Evolutionary conservation across 2,797 vertebrate genomes (phyloP), one percentile per base, ranked within the genome.

Genomic region (Gouania willdenowi): DNA sequence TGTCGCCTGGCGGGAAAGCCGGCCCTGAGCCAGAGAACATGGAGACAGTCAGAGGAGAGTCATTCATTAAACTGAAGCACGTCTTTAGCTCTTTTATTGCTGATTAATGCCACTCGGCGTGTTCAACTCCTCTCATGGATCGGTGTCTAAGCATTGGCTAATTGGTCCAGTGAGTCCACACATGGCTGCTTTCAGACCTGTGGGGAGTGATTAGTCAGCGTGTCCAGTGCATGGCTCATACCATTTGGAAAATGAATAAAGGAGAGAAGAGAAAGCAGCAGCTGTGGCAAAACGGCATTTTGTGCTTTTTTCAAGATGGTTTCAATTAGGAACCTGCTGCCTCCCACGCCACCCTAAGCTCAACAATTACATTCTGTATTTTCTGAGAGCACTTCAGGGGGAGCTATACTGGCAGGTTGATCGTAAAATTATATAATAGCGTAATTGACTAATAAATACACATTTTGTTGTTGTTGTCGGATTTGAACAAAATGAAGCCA

Each of bases 161-260:
- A 85, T 81, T 87, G 73, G 75, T 71, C 74, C 50, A 49, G 57
- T 64, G 79, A 71, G 84, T 78, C 68, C 64, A 60, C 35, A 32
- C 38, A n/a, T n/a, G 26, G 64, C 55, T 50, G 72, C 55, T 52
- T 60, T 52, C 37, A 29, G 57, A 67, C 46, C 62, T 49, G 49
- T 41, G 60, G 29, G 13, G 52, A 64, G 42, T 31, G 48, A 77
- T 81, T 77, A 68, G 50, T 78, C 77, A 76, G 64, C 67, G 64
- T 64, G 60, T 50, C 41, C 37, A 56, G 51, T 34, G 45, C 45
- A 58, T 16, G 46, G 53, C 58, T 66, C 23, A 19, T 44, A 62
- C 41, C 63, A 59, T 69, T 66, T 62, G 70, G 70, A 71, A n/a
- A 29, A 25, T 3, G 30, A 76, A 66, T 25, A 52, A 35, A 49